Conservation (phyloP, 2,113 vertebrate genomes). For the Cisticola juncidis region DNA sequence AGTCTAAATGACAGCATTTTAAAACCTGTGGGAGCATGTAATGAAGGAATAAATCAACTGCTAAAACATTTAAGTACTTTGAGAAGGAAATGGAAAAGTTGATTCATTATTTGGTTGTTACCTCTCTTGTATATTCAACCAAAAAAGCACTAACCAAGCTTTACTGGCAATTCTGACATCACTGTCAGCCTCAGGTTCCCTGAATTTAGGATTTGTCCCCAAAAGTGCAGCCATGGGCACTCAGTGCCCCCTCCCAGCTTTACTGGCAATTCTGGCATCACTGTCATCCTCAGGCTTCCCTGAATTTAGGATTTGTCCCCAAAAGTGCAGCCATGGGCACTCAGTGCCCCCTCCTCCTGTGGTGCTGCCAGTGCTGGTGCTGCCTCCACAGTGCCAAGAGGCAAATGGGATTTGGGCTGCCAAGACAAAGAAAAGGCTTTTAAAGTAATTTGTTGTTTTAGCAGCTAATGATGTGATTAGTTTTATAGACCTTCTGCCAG, state of each 20-base stretch:
- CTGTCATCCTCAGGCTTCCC: neutral
- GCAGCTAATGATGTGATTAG: constrained; percentile 34
- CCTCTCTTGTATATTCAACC: neutral
- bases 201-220: neutral
- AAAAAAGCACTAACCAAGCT: neutral
- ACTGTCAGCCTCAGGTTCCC: neutral
- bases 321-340: rapidly evolving
- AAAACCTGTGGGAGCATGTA: neutral
- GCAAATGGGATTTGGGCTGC: neutral
- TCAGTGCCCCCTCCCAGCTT: neutral
- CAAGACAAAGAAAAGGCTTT: neutral
- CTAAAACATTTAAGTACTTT: neutral
- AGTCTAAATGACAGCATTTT: neutral
- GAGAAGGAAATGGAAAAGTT: neutral
- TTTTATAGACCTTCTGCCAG: constrained; percentile 44
- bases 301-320: neutral
- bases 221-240: rapidly evolving
- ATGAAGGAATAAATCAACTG: neutral
- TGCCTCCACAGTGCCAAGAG: neutral
- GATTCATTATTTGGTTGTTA: neutral
- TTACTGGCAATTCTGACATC: neutral
- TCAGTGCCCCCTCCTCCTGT: neutral
- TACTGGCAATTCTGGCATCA: neutral
- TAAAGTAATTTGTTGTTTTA: constrained; percentile 30
- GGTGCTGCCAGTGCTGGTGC: neutral